phyloP scores from a whole-genome alignment of 2,888 invertebrate species.

The Hirtodrosophila confusa region DNA sequence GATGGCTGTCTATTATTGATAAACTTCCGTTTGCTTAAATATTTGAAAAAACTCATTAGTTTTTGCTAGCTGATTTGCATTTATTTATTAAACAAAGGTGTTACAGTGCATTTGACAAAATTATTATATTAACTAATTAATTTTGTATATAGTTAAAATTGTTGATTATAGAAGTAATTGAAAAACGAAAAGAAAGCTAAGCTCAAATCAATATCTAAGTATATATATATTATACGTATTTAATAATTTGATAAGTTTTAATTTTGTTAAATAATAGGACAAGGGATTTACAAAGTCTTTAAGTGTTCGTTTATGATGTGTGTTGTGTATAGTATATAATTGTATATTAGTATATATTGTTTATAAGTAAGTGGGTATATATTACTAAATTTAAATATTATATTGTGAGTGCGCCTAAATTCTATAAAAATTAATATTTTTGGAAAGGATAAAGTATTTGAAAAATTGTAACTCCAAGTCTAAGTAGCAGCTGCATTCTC shows the following conservation, averaged over 20 bases:
- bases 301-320: slow-evolving; percentile 38
- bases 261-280: slow-evolving; percentile 48
- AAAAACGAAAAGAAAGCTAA: slow-evolving; percentile 50
- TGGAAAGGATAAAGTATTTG: slow-evolving; percentile 21
- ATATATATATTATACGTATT: slow-evolving; percentile 40
- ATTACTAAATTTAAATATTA: slow-evolving; percentile 62
- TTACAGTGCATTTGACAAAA: slow-evolving; percentile 64
- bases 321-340: slow-evolving; percentile 34
- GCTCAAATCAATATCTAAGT: slow-evolving; percentile 51
- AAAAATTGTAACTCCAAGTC: slow-evolving; percentile 31
- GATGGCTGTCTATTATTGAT: no score
- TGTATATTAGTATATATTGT: slow-evolving; percentile 26
- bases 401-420: slow-evolving; percentile 50
- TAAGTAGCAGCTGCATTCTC: slow-evolving; percentile 65
- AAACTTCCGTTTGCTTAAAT: no score
- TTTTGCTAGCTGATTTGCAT: slow-evolving; percentile 56
- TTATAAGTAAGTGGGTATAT: slow-evolving; percentile 35
- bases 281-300: slow-evolving; percentile 36
- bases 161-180: slow-evolving; percentile 42
- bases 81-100: slow-evolving; percentile 66
- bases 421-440: slow-evolving; percentile 49
- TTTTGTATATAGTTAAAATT: slow-evolving; percentile 40
- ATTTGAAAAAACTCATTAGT: not conserved
- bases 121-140: slow-evolving; percentile 44
- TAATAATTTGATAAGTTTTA: slow-evolving; percentile 39